Percentiles rank a stretch among this genome's conserved stretches.
Conservation (phyloP, 1,140 invertebrate species). For the Heliconius congener region DNA sequence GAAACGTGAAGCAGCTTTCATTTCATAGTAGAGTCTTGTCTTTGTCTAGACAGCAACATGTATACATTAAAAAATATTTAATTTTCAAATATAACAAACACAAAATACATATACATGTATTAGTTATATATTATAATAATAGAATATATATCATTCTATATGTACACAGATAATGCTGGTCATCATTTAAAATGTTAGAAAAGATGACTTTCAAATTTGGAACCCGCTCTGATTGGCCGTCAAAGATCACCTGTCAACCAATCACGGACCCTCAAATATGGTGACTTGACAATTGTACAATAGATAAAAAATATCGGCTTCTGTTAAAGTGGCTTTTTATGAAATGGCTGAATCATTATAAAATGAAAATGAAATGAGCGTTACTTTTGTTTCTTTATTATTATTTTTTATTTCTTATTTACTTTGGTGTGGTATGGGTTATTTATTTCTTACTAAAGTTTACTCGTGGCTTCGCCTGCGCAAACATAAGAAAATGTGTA, state of each 20-base stretch:
- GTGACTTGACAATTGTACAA: slow-evolving; percentile 69
- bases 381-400: neutral
- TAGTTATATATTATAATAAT: slow-evolving; percentile 8
- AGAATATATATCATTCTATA: slow-evolving; percentile 8
- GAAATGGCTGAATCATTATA: slow-evolving; percentile 24
- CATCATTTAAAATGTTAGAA: slow-evolving; percentile 65
- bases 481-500: too few relatives aligned
- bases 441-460: neutral
- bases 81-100: neutral
- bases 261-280: slow-evolving; percentile 68
- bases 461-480: neutral
- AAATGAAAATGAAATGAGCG: slow-evolving; percentile 16
- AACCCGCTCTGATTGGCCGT: slow-evolving; percentile 68
- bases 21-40: too few relatives aligned
- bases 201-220: slow-evolving; percentile 69
- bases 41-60: too few relatives aligned
- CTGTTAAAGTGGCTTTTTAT: slow-evolving; percentile 69
- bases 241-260: slow-evolving; percentile 61
- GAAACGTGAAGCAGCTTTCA: too few relatives aligned
- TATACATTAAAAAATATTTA: too few relatives aligned
- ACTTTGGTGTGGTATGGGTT: neutral
- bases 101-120: neutral
- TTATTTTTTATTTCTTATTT: slow-evolving; percentile 4
- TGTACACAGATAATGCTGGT: slow-evolving; percentile 41
- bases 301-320: slow-evolving; percentile 62